Evolutionary conservation across 2,888 invertebrate species (phyloP).

Genomic region (Pogonocherus hispidulus): DNA sequence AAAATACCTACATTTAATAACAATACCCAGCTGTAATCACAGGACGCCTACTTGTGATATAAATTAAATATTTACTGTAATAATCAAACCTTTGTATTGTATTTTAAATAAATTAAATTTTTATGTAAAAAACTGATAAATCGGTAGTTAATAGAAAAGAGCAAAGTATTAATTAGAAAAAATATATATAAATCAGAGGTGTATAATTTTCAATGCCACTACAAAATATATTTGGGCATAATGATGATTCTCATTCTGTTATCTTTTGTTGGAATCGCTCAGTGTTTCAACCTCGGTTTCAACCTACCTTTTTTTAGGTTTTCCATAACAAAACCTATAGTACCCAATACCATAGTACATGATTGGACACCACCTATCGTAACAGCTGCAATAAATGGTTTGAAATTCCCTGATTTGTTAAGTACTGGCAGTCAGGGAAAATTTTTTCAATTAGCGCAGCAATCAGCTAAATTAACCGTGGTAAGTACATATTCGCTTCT

Average conservation of each 20-base stretch:
- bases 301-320: no score
- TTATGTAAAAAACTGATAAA: not conserved
- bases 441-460: not conserved
- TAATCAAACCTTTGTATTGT: not conserved
- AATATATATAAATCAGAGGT: not conserved
- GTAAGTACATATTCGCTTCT: conserved; percentile 14
- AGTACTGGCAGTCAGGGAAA: not conserved
- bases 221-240: conserved; percentile 11
- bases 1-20: no score
- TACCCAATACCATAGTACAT: no score
- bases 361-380: no score
- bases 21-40: no score
- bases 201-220: not conserved
- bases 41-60: no score
- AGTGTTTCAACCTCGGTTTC: not conserved
- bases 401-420: not conserved
- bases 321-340: no score
- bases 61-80: not conserved
- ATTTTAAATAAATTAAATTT: not conserved
- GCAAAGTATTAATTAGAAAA: not conserved
- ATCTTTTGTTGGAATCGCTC: conserved; percentile 21
- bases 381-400: not conserved
- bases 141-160: not conserved
- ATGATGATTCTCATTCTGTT: conserved; percentile 22
- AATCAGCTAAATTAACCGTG: not conserved